Conservation (phyloP, 2,888 invertebrate genomes). For the Asteroscopus sphinx region DNA sequence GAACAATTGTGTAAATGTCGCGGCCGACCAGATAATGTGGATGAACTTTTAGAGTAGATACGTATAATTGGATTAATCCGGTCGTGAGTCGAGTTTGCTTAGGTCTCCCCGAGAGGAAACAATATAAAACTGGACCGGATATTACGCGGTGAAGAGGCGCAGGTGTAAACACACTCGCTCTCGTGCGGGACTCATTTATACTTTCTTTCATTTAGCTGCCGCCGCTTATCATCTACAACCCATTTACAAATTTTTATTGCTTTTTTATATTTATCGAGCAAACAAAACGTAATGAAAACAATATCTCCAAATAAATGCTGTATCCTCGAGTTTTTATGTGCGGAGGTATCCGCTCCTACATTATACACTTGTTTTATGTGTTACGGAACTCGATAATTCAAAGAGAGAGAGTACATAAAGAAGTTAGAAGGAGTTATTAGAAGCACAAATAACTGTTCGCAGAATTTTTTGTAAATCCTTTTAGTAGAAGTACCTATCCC, state of each 20-base stretch:
- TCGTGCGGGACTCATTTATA: slow-evolving; percentile 73
- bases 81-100: slow-evolving; percentile 80
- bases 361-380: slow-evolving; percentile 56
- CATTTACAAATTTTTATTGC: slow-evolving; percentile 59
- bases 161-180: slow-evolving; percentile 79
- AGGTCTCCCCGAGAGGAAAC: slow-evolving; percentile 80
- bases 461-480: slow-evolving; percentile 42
- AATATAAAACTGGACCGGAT: slow-evolving; percentile 86
- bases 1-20: slow-evolving; percentile 56
- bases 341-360: slow-evolving; percentile 49
- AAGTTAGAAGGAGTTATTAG: slow-evolving; percentile 48
- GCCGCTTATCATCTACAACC: slow-evolving; percentile 59
- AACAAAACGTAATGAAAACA: slow-evolving; percentile 63
- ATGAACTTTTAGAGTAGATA: slow-evolving; percentile 71
- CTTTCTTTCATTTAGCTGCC: slow-evolving; percentile 77
- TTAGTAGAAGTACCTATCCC: slow-evolving; percentile 39
- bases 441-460: slow-evolving; percentile 40
- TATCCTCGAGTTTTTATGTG: slow-evolving; percentile 55
- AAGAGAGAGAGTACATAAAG: slow-evolving; percentile 37
- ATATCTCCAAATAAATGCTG: slow-evolving; percentile 60
- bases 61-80: slow-evolving; percentile 83
- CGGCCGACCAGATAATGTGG: slow-evolving; percentile 63
- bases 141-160: slow-evolving; percentile 84
- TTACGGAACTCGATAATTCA: slow-evolving; percentile 59
- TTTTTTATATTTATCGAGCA: slow-evolving; percentile 57